Percentiles rank a stretch among this genome's conserved stretches.
Evolutionary conservation across 2,888 invertebrate genomes (phyloP).

Genomic region (Pachliopta kotzebuea): DNA sequence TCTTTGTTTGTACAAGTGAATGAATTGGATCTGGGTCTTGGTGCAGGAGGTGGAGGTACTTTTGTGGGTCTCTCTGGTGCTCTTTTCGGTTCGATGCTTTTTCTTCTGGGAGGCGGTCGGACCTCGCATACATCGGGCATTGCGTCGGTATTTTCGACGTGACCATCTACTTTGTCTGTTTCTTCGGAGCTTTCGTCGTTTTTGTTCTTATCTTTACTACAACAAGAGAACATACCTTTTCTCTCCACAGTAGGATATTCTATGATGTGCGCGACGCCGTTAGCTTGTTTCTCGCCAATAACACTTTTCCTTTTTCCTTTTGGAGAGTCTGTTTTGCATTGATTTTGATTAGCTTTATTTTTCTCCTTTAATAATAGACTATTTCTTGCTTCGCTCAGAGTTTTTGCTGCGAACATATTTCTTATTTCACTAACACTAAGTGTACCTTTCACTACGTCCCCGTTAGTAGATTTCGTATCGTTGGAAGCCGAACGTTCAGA

Average conservation of each 20-base stretch:
- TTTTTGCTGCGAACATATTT: constrained; percentile 74
- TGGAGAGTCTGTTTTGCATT: constrained; percentile 66
- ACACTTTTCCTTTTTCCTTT: constrained; percentile 71
- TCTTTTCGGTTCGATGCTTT: constrained; percentile 75
- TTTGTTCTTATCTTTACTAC: constrained; percentile 81
- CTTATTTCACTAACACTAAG: constrained; percentile 78
- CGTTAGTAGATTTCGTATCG: constrained; percentile 59
- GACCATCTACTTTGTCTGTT: constrained; percentile 57
- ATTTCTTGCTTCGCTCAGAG: constrained; percentile 74
- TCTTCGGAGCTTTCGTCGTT: constrained; percentile 75
- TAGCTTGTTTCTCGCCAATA: constrained; percentile 61
- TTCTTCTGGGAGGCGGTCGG: constrained; percentile 83
- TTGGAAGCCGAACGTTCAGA: constrained; percentile 42
- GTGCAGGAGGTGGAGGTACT: constrained; percentile 70
- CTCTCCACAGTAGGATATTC: constrained; percentile 87
- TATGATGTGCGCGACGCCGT: constrained; percentile 80
- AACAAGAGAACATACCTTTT: constrained; percentile 87
- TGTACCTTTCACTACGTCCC: constrained; percentile 79
- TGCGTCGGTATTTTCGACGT: constrained; percentile 64
- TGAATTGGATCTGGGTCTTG: constrained; percentile 80
- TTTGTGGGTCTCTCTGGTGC: constrained; percentile 87
- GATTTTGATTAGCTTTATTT: constrained; percentile 49
- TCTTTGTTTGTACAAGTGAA: constrained; percentile 72
- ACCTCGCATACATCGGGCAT: constrained; percentile 75
- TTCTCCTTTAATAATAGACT: constrained; percentile 74